Conservation (phyloP, 2,797 vertebrate genomes). For the Lagocephalus sceleratus region DNA sequence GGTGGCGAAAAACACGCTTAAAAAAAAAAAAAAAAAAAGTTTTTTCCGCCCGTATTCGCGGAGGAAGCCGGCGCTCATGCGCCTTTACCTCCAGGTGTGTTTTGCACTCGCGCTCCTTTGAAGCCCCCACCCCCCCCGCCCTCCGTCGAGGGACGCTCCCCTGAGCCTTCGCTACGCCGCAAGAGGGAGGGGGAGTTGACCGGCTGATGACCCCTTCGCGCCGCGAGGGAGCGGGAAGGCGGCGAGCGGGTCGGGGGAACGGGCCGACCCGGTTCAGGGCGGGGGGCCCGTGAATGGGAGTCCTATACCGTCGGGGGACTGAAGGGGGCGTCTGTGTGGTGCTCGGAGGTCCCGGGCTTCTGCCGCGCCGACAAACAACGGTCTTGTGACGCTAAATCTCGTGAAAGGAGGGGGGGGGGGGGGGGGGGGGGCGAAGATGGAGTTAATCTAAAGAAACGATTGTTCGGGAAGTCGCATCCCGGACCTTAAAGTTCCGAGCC, state of each 20-base stretch:
- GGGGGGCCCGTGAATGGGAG: constrained; percentile 16
- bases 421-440: constrained; percentile 5
- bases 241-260: too few relatives aligned
- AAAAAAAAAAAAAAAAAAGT: constrained; percentile 22
- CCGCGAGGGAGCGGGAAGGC: background rate
- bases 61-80: constrained; percentile 16
- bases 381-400: constrained; percentile 26
- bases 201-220: constrained; percentile 23
- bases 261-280: too few relatives aligned
- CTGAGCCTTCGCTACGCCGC: constrained; percentile 29
- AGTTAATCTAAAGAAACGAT: too few relatives aligned
- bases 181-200: constrained; percentile 38
- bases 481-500: too few relatives aligned
- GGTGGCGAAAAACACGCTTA: background rate
- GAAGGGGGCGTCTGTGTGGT: constrained; percentile 29
- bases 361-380: constrained; percentile 51
- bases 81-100: constrained; percentile 49
- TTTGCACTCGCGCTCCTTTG: constrained; percentile 41
- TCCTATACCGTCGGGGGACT: constrained; percentile 35
- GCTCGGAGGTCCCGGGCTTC: constrained; percentile 41
- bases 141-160: constrained; percentile 22
- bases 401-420: constrained; percentile 22
- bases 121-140: constrained; percentile 18
- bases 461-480: too few relatives aligned
- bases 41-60: constrained; percentile 30